These are phyloP conservation scores for Charina bottae DNA, from an alignment of 2,113 vertebrate species.

Conservation along the genomic window DNA sequence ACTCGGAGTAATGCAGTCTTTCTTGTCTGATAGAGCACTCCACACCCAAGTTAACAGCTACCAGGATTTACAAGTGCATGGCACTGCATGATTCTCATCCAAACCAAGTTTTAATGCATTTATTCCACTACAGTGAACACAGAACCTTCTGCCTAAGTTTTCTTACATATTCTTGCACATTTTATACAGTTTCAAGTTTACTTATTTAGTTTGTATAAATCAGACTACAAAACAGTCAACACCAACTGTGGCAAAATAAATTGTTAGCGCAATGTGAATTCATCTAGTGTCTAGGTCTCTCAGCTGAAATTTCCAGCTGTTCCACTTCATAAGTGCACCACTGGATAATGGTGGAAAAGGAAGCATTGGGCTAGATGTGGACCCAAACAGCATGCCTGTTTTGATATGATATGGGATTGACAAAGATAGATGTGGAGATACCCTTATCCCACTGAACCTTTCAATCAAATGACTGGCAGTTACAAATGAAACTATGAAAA, in stretches of 20 bases:
- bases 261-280: background rate
- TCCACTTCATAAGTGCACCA: background rate
- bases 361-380: background rate
- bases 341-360: background rate
- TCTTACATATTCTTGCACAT: background rate
- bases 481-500: background rate
- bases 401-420: background rate
- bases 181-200: background rate
- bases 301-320: background rate
- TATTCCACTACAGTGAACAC: background rate
- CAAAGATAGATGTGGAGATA: background rate
- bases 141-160: background rate
- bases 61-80: background rate
- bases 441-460: background rate
- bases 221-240: background rate
- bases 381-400: background rate
- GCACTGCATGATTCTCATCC: conserved; percentile 28
- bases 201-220: no score
- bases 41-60: conserved; percentile 45
- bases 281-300: background rate
- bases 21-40: conserved; percentile 53
- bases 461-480: background rate
- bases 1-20: conserved; percentile 53
- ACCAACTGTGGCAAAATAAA: background rate
- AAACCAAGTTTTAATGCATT: conserved; percentile 5